Evolutionary conservation across 2,113 vertebrate genomes (phyloP).

Genomic region (Pavo muticus): DNA sequence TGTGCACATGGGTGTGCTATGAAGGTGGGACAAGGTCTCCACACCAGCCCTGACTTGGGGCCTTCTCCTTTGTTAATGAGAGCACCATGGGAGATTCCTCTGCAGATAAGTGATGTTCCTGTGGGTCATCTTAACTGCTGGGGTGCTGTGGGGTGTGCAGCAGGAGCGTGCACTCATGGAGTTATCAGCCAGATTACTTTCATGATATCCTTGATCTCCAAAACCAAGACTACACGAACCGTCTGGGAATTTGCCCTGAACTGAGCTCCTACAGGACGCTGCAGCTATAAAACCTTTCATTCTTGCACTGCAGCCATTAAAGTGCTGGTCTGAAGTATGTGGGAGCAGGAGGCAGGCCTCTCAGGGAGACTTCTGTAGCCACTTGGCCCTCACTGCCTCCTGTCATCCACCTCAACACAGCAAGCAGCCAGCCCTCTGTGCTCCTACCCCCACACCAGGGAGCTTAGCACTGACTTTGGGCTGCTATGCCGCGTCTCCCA

Average conservation of each 20-base stretch:
- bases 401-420: not conserved
- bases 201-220: rapidly evolving
- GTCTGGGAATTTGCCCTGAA: not conserved
- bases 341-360: not conserved
- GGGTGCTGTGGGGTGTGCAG: not conserved
- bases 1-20: rapidly evolving
- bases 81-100: not conserved
- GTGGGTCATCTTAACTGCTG: not conserved
- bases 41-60: too few relatives aligned
- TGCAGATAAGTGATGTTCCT: not conserved
- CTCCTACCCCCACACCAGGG: not conserved
- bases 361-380: too few relatives aligned
- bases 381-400: not conserved
- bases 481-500: not conserved
- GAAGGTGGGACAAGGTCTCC: not conserved
- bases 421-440: not conserved
- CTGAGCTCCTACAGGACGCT: not conserved
- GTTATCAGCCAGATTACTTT: not conserved
- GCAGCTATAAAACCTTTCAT: not conserved
- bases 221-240: not conserved
- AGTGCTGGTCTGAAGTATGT: not conserved
- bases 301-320: not conserved
- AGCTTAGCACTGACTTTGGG: not conserved
- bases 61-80: not conserved
- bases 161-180: rapidly evolving